These are phyloP conservation scores for Cardiocondyla obscurior DNA, from an alignment of 1,140 invertebrate species.

Conservation along the genomic window DNA sequence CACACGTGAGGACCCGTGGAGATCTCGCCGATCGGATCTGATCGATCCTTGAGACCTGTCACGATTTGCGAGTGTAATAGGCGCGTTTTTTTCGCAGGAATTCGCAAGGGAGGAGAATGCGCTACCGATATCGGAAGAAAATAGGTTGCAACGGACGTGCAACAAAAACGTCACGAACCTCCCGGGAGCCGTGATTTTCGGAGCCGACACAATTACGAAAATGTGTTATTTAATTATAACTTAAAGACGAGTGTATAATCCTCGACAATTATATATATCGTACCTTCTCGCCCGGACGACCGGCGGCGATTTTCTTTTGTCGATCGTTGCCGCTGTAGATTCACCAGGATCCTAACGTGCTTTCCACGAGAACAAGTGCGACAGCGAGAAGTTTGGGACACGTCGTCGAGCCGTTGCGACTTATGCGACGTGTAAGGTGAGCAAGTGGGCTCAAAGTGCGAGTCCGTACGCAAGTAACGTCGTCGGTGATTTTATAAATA, in stretches of 20 bases:
- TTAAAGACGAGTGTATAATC: background rate
- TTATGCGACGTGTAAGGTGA: background rate
- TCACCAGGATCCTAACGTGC: background rate
- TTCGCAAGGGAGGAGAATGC: background rate
- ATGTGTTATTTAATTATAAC: background rate
- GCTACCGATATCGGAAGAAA: too few relatives aligned
- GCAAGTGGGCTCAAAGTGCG: constrained; percentile 71
- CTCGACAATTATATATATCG: background rate
- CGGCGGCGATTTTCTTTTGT: background rate
- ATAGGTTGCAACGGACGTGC: too few relatives aligned
- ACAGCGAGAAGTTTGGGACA: constrained; percentile 13
- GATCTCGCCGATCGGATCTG: too few relatives aligned
- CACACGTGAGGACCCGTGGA: background rate
- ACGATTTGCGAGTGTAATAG: background rate
- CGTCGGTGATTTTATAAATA: constrained; percentile 74
- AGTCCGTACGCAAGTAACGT: background rate
- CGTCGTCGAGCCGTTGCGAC: background rate
- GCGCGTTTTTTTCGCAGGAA: background rate
- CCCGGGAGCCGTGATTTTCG: background rate
- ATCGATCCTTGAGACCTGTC: background rate
- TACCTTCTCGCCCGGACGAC: background rate
- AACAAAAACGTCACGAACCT: too few relatives aligned
- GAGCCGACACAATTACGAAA: background rate
- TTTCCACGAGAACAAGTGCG: background rate
- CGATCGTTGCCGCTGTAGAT: background rate